Evolutionary conservation across 1,140 invertebrate species (phyloP), one percentile per base, ranked within the genome.

Genomic region (Trachymyrmex cornetzi): DNA sequence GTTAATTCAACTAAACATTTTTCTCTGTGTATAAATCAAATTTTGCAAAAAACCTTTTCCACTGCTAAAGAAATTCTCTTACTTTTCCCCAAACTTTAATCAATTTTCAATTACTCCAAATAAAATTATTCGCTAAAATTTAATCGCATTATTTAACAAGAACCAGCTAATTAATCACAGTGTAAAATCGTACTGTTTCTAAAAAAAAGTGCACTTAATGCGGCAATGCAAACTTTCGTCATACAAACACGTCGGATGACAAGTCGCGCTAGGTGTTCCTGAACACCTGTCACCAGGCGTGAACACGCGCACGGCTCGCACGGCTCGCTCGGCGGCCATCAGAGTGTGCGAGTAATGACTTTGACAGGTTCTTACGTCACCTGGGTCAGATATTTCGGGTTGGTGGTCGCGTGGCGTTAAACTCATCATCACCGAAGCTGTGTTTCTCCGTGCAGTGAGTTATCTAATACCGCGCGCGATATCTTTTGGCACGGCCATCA

Each of bases 351-450:
- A n/a, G n/a, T 79, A 87, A 89, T 80, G 79, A 88, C 79, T 91
- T 88, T 91, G 87, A 92, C 85, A 90, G 82, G 69, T 88, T 90
- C 85, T 93, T 93, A 89, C 91, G 88, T 92, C 91, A 93, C 88
- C 53, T 85, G 87, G 89, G 92, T 93, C 89, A 91, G 91, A 91
- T 93, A 93, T 93, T 93, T 93, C 63, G 80, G 55, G 69, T 87
- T 61, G 89, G 87, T 90, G 69, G 82, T 88, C 88, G 91, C 88
- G 89, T 91, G 89, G 87, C 90, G 90, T 92, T 90, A 88, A 90
- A 88, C 89, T 74, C 80, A 84, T 34, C 82, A 77, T 85, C 38
- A 71, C 61, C 71, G 38, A 75, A 80, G 69, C 59, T 63, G 38
- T 48, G 34, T 44, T 22, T 30, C 44, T 1, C 9, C 27, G 53